Conservation (phyloP, 2,888 invertebrate species). For the Sturmia bella region DNA sequence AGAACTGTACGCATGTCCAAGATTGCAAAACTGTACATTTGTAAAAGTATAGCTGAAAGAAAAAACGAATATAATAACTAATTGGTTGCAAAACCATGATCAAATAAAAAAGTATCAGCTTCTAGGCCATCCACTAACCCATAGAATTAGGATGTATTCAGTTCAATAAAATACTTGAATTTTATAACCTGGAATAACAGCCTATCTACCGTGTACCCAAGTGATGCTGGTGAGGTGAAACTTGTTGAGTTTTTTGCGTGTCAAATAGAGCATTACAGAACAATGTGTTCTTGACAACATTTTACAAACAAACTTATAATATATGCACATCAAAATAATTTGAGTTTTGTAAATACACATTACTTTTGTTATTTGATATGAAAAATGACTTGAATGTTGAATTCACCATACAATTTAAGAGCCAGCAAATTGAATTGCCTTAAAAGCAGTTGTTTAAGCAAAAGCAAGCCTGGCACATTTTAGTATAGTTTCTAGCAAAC, state of each 20-base stretch:
- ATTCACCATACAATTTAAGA: not conserved
- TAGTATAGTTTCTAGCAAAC: slow-evolving; percentile 19
- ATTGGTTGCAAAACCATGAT: not conserved
- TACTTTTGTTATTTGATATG: not conserved
- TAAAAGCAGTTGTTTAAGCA: not conserved
- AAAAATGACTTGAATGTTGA: not conserved
- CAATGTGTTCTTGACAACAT: no score
- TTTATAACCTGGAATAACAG: no score
- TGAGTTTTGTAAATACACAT: not conserved
- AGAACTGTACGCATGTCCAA: no score
- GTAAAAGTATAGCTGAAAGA: slow-evolving; percentile 13
- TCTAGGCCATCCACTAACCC: no score
- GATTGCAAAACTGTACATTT: not conserved
- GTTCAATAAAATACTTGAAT: no score
- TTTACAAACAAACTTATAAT: no score
- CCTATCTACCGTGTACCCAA: no score
- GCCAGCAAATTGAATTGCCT: not conserved
- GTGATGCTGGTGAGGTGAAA: no score
- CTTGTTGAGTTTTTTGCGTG: no score
- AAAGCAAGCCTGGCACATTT: not conserved
- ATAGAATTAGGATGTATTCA: no score
- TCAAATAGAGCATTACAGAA: no score
- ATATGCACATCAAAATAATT: no score
- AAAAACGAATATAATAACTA: slow-evolving; percentile 1
- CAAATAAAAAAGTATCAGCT: not conserved